Evolutionary conservation across 2,113 vertebrate genomes (phyloP), one percentile per base, ranked within the genome.

Genomic region (Cromileptes altivelis): DNA sequence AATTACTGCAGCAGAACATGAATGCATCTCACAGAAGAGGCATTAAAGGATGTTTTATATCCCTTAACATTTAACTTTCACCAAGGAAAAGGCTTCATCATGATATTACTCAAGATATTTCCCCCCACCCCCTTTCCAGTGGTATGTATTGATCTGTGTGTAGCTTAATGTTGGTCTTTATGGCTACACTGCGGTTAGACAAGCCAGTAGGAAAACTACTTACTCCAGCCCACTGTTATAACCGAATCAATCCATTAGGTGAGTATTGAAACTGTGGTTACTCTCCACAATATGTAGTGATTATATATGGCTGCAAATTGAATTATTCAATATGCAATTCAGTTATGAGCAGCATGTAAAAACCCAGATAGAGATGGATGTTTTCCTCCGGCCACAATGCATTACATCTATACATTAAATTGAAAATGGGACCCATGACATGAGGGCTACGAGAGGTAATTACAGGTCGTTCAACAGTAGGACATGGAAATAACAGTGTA

Each of bases 201-300:
- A 87, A 88, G 89, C 87, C 85, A 50, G 86, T 74, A 82, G 87
- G 88, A 91, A 93, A 91, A 91, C 86, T 92, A 93, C 91, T 93
- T 87, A 92, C 88, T 91, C 78, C 80, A 78, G 88, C 87, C 91
- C 89, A 82, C 87, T 89, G 74, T 81, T 88, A 88, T 92, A 93
- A 94, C 81, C 90, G 89, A 91, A 87, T 91, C 88, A 91, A 92
- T 95, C 94, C 94, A 95, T 96, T 96, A 95, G 92, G 88, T 90
- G 90, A 77, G 86, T 80, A 91, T 91, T 95, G 94, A 94, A 93
- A 86, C 92, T 94, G 93, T 93, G 94, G 95, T 94, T 93, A 94
- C 87, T 93, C 79, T 89, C 91, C 86, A 78, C 93, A 90, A 91
- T 88, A 80, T 90, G 71, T 88, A 91, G 93, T 90, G 89, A 94